Percentiles rank a stretch among this genome's conserved stretches.
These are phyloP conservation scores for Noturus placidus DNA, from an alignment of 2,113 vertebrate genomes.

Conservation along the genomic window DNA sequence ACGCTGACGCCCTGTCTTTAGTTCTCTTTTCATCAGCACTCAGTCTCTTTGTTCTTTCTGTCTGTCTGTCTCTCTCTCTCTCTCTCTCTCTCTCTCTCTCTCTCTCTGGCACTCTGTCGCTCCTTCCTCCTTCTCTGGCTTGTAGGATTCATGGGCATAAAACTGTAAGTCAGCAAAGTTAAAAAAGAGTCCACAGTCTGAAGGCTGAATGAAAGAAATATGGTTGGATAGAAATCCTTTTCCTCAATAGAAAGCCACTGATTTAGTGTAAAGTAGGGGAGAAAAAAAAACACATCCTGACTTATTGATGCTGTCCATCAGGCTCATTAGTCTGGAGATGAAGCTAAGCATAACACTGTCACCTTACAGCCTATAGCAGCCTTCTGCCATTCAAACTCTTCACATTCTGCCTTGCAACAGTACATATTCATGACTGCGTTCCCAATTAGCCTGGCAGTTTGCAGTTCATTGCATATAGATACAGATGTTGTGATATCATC, in stretches of 20 bases:
- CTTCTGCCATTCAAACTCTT: not conserved
- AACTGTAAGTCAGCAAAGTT: constrained; percentile 22
- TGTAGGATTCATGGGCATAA: constrained; percentile 5
- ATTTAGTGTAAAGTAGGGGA: not conserved
- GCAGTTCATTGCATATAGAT: not conserved
- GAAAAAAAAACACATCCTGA: not conserved
- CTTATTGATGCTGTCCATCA: constrained; percentile 32
- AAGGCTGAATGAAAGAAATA: not conserved
- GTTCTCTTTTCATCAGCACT: constrained; percentile 12
- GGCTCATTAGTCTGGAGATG: not conserved
- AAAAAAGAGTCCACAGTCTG: constrained; percentile 16
- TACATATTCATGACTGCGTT: not conserved
- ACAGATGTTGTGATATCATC: not conserved
- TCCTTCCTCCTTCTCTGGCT: not conserved
- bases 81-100: constrained; percentile 9
- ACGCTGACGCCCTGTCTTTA: constrained; percentile 22
- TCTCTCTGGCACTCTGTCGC: not conserved
- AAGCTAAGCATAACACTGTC: not conserved
- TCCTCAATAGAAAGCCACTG: not conserved
- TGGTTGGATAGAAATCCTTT: constrained; percentile 14
- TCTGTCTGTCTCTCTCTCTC: not conserved
- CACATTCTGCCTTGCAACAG: not conserved
- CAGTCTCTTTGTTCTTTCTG: constrained; percentile 19
- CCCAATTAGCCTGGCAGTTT: not conserved
- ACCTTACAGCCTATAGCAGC: not conserved